Conservation (phyloP, 2,113 vertebrate species). For the Callospermophilus lateralis region DNA sequence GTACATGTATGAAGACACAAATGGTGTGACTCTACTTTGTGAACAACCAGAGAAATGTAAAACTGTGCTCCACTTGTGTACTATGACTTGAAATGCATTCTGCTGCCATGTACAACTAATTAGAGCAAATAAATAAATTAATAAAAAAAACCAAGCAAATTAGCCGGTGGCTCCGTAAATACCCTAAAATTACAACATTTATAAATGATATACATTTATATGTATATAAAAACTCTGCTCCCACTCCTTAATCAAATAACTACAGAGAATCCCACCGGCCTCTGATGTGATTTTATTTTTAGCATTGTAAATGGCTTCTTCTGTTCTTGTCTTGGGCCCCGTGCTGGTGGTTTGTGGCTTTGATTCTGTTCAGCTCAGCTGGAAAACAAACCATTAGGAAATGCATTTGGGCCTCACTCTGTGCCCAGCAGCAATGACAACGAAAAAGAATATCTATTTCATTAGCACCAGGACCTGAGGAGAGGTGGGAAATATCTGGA, state of each 20-base stretch:
- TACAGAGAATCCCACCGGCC: neutral
- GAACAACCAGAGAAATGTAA: too few species aligned
- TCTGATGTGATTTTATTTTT: constrained; percentile 49
- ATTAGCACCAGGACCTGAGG: constrained; percentile 17
- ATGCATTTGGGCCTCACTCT: constrained; percentile 11
- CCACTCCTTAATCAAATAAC: constrained; percentile 39
- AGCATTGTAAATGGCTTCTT: constrained; percentile 42
- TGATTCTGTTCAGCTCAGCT: constrained; percentile 53
- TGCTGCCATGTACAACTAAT: too few species aligned
- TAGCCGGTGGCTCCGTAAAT: neutral
- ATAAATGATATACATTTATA: neutral
- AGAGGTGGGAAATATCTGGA: constrained; percentile 56
- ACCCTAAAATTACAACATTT: neutral
- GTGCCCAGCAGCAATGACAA: neutral
- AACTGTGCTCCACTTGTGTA: too few species aligned
- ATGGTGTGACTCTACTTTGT: too few species aligned
- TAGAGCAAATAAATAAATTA: too few species aligned
- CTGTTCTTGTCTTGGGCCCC: neutral
- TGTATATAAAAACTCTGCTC: neutral
- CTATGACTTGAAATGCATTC: too few species aligned
- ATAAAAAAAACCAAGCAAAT: neutral
- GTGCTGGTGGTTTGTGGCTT: constrained; percentile 37
- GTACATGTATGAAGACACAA: too few species aligned
- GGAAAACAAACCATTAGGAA: constrained; percentile 64
- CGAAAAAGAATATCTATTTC: constrained; percentile 46